phyloP scores from a whole-genome alignment of 2,888 invertebrate genomes.

The Trachelus tabidus region DNA sequence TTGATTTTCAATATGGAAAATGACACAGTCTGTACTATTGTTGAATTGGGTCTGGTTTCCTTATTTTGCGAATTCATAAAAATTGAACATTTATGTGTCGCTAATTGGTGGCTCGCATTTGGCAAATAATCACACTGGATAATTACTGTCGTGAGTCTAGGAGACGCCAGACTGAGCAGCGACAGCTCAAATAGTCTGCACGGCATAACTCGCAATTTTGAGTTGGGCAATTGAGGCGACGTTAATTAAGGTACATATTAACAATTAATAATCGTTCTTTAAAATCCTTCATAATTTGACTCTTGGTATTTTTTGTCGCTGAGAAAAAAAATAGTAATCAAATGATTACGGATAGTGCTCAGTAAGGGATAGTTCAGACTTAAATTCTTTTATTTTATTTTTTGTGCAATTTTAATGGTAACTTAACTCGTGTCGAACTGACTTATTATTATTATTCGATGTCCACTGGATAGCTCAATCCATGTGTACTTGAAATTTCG shows the following conservation, averaged over 20 bases:
- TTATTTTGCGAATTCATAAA: background rate
- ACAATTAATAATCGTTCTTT: background rate
- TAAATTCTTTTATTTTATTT: too few relatives aligned
- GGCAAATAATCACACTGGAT: background rate
- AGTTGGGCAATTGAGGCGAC: background rate
- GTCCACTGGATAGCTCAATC: too few relatives aligned
- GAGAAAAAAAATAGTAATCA: too few relatives aligned
- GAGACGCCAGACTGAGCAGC: background rate
- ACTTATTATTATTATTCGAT: too few relatives aligned
- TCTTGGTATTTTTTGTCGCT: too few relatives aligned
- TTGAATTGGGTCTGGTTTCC: background rate
- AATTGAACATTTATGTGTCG: background rate
- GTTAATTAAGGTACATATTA: background rate
- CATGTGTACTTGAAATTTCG: too few relatives aligned
- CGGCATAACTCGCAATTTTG: background rate
- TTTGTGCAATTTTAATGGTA: too few relatives aligned
- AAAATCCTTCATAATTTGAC: background rate
- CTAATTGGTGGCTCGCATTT: background rate
- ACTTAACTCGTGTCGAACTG: too few relatives aligned
- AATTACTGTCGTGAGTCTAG: background rate
- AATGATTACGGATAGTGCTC: too few relatives aligned
- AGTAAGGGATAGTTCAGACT: too few relatives aligned
- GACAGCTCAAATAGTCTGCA: background rate
- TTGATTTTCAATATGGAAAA: background rate
- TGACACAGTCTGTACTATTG: background rate